Conservation (phyloP, 2,797 vertebrate species). For the Liparis tanakae region DNA sequence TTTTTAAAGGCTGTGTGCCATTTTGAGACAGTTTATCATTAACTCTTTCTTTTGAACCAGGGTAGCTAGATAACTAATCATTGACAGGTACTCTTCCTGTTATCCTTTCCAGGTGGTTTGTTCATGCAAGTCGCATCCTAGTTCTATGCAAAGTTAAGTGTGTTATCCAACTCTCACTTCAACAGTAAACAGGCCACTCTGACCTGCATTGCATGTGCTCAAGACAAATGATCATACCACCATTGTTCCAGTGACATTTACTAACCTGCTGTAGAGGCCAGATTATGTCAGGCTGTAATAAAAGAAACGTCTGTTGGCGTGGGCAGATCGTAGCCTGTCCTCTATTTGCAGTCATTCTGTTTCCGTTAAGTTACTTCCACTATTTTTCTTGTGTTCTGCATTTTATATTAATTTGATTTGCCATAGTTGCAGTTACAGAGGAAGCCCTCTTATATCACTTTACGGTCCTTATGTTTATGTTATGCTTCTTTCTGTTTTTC, state of each 20-base stretch:
- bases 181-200: neutral
- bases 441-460: neutral
- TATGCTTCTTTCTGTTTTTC: slow-evolving; percentile 25
- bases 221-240: neutral
- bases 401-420: neutral
- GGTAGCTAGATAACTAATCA: slow-evolving; percentile 7
- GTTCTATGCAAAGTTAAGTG: neutral
- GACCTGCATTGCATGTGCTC: neutral
- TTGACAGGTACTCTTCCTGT: slow-evolving; percentile 12
- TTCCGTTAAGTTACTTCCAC: neutral
- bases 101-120: neutral
- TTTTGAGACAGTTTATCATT: slow-evolving; percentile 16
- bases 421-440: neutral
- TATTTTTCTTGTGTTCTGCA: neutral
- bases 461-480: neutral
- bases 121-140: neutral
- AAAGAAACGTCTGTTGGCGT: neutral
- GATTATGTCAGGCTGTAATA: neutral
- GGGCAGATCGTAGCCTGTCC: slow-evolving; percentile 3
- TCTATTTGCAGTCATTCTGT: neutral
- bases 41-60: neutral
- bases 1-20: neutral
- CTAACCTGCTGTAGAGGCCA: neutral
- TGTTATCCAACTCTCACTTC: neutral
- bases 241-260: neutral